Percentiles rank a stretch among this genome's conserved stretches.
These are phyloP conservation scores for Cyclargus thomasi DNA, from an alignment of 1,140 invertebrate species.

Conservation along the genomic window DNA sequence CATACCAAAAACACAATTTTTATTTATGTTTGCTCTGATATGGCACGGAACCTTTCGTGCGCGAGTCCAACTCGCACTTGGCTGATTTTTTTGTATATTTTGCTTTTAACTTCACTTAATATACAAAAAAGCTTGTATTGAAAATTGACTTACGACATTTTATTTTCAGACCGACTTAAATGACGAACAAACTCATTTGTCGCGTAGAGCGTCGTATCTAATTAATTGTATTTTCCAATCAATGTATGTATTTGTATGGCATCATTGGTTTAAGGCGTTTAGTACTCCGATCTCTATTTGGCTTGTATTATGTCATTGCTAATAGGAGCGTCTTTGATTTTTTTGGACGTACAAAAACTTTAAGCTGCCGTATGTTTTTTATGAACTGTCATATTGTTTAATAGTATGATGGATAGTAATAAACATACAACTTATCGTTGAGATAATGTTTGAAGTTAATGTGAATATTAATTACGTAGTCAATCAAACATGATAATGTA, in stretches of 20 bases:
- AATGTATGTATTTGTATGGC: constrained; percentile 20
- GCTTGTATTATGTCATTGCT: constrained; percentile 8
- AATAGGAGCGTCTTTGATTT: constrained; percentile 2
- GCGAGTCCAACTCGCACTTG: no score
- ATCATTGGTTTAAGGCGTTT: constrained; percentile 17
- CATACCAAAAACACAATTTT: no score
- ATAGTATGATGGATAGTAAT: not conserved
- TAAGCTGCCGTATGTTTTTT: not conserved
- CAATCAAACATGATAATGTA: not conserved
- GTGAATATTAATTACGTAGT: not conserved
- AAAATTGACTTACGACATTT: not conserved
- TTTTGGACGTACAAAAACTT: not conserved
- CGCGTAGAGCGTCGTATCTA: constrained; percentile 2
- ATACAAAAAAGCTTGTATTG: not conserved
- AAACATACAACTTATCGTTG: not conserved
- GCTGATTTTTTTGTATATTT: no score
- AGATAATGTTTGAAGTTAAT: not conserved
- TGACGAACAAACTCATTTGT: not conserved
- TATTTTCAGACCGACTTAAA: not conserved
- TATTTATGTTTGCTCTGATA: no score
- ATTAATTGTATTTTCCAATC: constrained; percentile 21
- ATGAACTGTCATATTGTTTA: not conserved
- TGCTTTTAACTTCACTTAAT: no score
- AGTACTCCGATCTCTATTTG: not conserved
- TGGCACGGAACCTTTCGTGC: no score